Evolutionary conservation across 2,888 invertebrate species (phyloP).

Genomic region (Alcis repandata): DNA sequence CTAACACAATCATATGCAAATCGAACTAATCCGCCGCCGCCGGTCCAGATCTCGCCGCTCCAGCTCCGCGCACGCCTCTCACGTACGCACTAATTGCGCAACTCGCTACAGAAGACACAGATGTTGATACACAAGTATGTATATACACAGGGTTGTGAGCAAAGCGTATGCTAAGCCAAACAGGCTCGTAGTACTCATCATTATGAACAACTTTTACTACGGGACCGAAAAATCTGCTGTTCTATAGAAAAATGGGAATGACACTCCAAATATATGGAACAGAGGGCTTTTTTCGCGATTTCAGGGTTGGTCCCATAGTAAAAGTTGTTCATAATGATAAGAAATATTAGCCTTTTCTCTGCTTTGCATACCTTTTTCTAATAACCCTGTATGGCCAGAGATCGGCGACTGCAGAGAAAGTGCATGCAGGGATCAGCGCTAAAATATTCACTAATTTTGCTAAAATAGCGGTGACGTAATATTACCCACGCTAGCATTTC

Average conservation of each 20-base stretch:
- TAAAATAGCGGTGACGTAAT: conserved; percentile 48
- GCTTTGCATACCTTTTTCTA: no score
- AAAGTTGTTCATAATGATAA: no score
- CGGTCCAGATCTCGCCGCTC: conserved; percentile 23
- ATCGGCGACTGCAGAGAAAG: conserved; percentile 71
- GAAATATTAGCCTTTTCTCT: no score
- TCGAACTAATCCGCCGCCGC: conserved; percentile 19
- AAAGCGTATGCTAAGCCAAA: no score
- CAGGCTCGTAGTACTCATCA: no score
- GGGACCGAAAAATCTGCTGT: no score
- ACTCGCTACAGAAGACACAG: conserved; percentile 33
- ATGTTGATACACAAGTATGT: neutral
- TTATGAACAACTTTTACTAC: no score
- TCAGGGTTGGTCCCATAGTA: no score
- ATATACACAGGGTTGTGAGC: no score
- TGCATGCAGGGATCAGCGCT: conserved; percentile 67
- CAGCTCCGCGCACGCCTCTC: neutral
- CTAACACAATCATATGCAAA: conserved; percentile 11
- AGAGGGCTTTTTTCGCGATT: no score
- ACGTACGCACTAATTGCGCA: conserved; percentile 53
- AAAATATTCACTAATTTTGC: conserved; percentile 67
- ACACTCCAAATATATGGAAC: no score
- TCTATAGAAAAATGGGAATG: no score
- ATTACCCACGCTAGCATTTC: conserved; percentile 4
- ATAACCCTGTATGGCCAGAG: conserved; percentile 41